Percentiles rank a stretch among this genome's conserved stretches.
Conservation (phyloP, 1,140 invertebrate genomes). For the Nephotettix cincticeps region DNA sequence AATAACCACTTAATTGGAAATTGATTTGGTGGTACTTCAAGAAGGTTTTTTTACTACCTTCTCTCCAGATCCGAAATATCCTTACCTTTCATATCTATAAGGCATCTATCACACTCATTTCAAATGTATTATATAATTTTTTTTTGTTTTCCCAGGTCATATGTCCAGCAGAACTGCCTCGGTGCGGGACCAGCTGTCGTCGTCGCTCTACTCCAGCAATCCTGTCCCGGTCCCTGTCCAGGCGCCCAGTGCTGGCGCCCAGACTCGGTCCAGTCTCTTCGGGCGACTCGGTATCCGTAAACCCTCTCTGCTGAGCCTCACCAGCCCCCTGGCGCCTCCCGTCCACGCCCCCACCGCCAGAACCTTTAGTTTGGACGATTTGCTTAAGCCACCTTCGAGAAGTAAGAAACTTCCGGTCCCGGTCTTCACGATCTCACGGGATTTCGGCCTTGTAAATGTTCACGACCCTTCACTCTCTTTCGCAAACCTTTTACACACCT, state of each 20-base stretch:
- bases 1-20: too few relatives aligned
- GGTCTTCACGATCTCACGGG: background rate
- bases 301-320: conserved; percentile 72
- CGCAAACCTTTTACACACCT: background rate
- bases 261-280: conserved; percentile 61
- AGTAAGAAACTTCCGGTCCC: conserved; percentile 55
- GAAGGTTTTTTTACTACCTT: too few relatives aligned
- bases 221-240: conserved; percentile 17
- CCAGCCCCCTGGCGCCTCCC: conserved; percentile 55
- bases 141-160: too few relatives aligned
- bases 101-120: too few relatives aligned
- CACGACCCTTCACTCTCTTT: background rate
- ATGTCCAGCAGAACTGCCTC: conserved; percentile 38
- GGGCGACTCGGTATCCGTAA: conserved; percentile 76
- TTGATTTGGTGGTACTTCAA: too few relatives aligned
- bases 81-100: too few relatives aligned
- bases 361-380: conserved; percentile 80
- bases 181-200: conserved; percentile 48
- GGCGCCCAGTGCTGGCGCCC: conserved; percentile 36
- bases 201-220: conserved; percentile 2
- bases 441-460: conserved; percentile 6
- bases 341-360: conserved; percentile 54
- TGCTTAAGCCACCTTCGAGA: conserved; percentile 70
- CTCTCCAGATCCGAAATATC: too few relatives aligned
- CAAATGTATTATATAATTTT: too few relatives aligned